Evolutionary conservation across 2,888 invertebrate species (phyloP).

Genomic region (Eurois occulta): DNA sequence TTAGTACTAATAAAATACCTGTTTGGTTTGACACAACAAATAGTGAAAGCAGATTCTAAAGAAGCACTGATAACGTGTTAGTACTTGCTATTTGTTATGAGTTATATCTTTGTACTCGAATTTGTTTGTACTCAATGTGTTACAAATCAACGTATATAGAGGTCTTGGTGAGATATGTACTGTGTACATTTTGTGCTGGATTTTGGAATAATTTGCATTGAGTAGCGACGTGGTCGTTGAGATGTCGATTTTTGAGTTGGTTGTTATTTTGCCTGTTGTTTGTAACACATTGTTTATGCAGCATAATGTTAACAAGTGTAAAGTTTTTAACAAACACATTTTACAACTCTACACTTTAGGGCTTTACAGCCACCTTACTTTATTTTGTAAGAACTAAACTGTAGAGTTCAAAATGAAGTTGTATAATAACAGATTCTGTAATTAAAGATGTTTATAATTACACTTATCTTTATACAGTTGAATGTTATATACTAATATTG

Average conservation of each 20-base stretch:
- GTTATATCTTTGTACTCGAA: slow-evolving; percentile 35
- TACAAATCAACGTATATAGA: slow-evolving; percentile 46
- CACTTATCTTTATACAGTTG: slow-evolving; percentile 27
- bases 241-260: slow-evolving; percentile 10
- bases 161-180: slow-evolving; percentile 53
- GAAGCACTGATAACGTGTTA: slow-evolving; percentile 45
- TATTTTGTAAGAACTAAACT: slow-evolving; percentile 54
- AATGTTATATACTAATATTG: slow-evolving; percentile 59
- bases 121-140: slow-evolving; percentile 41
- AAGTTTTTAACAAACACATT: slow-evolving; percentile 39
- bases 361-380: slow-evolving; percentile 41
- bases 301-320: slow-evolving; percentile 61
- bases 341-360: slow-evolving; percentile 51
- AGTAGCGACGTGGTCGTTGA: slow-evolving; percentile 19
- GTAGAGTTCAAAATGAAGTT: slow-evolving; percentile 41
- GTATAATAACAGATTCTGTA: slow-evolving; percentile 50
- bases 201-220: slow-evolving; percentile 22
- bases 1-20: slow-evolving; percentile 57
- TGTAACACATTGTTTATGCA: slow-evolving; percentile 50
- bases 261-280: slow-evolving; percentile 35
- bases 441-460: slow-evolving; percentile 49
- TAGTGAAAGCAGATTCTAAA: slow-evolving; percentile 42
- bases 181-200: slow-evolving; percentile 56
- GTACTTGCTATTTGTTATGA: slow-evolving; percentile 50
- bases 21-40: slow-evolving; percentile 57